Evolutionary conservation across 1,140 invertebrate species (phyloP), one percentile per base, ranked within the genome.

Genomic region (Heliconius congener): DNA sequence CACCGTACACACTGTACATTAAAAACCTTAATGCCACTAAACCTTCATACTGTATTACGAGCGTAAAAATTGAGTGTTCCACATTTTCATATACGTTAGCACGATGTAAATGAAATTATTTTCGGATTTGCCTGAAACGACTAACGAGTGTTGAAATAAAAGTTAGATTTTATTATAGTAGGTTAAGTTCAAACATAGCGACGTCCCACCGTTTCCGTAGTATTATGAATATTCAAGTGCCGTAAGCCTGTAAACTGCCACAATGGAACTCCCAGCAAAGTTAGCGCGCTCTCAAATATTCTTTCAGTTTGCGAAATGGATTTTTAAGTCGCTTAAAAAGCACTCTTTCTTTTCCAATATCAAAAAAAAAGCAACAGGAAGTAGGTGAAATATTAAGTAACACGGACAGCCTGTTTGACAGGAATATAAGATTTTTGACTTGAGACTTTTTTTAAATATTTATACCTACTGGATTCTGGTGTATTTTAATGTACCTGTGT

Each of bases 251-350:
- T 81, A 77, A 81, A 81, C 76, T 77, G 76, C 57, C 70, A 81
- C 80, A 81, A 81, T 77, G 70, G 79, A 77, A 81, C 72, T 74
- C 76, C 76, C 77, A 77, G 77, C 57, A 71, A 81, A 81, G 80
- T 81, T 81, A 77, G 71, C 72, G 72, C 42, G 39, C 80, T 74
- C 46, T 75, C n/a, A 73, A 81, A 77, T 80, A 73, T 81, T 77
- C 79, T 81, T 78, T 77, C 57, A 81, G 75, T 81, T 81, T 81
- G 79, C 75, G 76, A 81, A 77, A 73, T 81, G 79, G 73, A 81
- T 73, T 81, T 81, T 81, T 81, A 81, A 81, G 79, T 81, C 79
- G 79, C 79, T 77, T 74, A 81, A 60, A 71, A 76, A 77, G 73
- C 72, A 60, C 70, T 42, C 39, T 77, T 81, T 77, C 52, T 80